Conservation (phyloP, 2,113 vertebrate genomes). For the Candoia aspera region DNA sequence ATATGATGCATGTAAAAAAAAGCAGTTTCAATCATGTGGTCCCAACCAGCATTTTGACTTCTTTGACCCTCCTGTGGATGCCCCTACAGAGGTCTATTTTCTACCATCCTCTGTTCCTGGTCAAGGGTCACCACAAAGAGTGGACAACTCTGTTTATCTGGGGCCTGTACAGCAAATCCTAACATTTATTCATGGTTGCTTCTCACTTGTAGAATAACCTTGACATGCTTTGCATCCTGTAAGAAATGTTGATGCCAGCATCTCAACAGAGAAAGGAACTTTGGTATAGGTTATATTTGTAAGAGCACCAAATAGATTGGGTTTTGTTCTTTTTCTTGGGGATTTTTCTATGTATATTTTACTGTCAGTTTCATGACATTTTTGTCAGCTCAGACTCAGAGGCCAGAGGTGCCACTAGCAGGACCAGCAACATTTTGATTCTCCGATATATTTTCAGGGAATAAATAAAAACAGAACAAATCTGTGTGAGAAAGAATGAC, state of each 20-base stretch:
- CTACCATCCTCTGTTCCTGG: background rate
- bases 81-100: background rate
- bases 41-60: background rate
- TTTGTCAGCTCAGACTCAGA: constrained; percentile 90
- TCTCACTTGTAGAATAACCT: constrained; percentile 36
- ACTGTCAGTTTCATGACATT: constrained; percentile 91
- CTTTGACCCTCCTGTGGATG: background rate
- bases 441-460: constrained; percentile 83
- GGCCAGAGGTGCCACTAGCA: constrained; percentile 84
- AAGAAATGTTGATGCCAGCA: constrained; percentile 39
- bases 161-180: constrained; percentile 24
- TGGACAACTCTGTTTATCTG: background rate
- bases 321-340: constrained; percentile 68
- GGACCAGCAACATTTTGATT: constrained; percentile 83
- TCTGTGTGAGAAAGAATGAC: constrained; percentile 53
- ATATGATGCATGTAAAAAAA: background rate
- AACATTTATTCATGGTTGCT: constrained; percentile 33
- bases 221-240: constrained; percentile 10
- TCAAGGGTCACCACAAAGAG: background rate
- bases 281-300: constrained; percentile 50
- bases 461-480: constrained; percentile 75
- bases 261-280: constrained; percentile 42
- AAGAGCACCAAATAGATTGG: constrained; percentile 57
- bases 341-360: constrained; percentile 85
- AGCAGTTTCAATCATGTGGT: background rate